These are phyloP conservation scores for Ifrita kowaldi DNA, from an alignment of 2,113 vertebrate species.

Conservation along the genomic window DNA sequence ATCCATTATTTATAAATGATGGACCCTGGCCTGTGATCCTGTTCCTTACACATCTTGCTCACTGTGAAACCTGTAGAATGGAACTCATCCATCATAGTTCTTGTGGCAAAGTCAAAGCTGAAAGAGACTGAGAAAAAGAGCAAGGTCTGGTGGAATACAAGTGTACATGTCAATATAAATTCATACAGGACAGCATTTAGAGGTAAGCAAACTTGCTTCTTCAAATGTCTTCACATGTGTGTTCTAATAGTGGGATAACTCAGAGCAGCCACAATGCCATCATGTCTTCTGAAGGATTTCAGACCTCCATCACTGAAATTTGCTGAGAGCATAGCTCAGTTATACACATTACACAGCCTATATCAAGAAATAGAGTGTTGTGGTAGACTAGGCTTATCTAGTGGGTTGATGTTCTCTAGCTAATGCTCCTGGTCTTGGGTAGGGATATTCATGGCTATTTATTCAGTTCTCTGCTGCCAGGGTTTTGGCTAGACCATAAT, in stretches of 20 bases:
- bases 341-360: neutral
- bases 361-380: neutral
- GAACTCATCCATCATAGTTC: neutral
- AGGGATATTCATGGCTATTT: neutral
- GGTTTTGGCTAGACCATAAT: neutral
- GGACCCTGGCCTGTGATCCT: neutral
- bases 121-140: neutral
- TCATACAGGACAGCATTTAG: neutral
- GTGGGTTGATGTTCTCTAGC: neutral
- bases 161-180: neutral
- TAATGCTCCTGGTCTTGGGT: neutral
- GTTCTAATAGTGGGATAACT: neutral
- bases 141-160: neutral
- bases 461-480: neutral
- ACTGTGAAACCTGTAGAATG: neutral
- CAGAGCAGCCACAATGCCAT: neutral
- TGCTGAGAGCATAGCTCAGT: neutral
- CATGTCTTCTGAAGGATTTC: neutral
- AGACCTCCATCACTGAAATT: neutral
- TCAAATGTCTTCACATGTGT: neutral
- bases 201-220: neutral
- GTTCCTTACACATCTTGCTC: neutral
- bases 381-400: neutral
- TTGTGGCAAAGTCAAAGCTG: neutral
- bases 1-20: neutral